These are phyloP conservation scores for Troilus luridus DNA, from an alignment of 2,888 invertebrate genomes.

Conservation along the genomic window DNA sequence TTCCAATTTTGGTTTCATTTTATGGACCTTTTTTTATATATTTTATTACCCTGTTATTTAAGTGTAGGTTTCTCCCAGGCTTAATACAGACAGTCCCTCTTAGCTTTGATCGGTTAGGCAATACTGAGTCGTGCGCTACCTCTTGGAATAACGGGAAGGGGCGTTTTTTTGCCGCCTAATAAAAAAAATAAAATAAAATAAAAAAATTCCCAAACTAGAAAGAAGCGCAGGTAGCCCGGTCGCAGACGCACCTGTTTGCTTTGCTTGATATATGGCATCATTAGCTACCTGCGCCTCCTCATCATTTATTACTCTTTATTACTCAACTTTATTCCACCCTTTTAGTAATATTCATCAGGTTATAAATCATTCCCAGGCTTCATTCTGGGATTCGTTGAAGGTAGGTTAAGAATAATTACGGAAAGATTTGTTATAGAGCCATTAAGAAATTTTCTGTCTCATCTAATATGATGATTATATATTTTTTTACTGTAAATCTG, in stretches of 20 bases:
- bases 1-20: no score
- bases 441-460: no score
- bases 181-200: conserved; percentile 23
- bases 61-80: not conserved
- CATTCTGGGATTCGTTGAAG: not conserved
- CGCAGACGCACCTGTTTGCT: conserved; percentile 14
- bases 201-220: not conserved
- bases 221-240: not conserved
- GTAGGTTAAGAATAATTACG: no score
- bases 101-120: not conserved
- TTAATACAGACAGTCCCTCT: not conserved
- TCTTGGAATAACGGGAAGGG: conserved; percentile 4
- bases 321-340: not conserved
- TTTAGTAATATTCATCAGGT: not conserved
- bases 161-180: not conserved
- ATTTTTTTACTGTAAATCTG: no score
- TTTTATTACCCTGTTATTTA: not conserved
- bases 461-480: no score
- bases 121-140: conserved; percentile 11
- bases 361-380: not conserved
- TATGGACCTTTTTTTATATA: no score
- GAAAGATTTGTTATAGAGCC: no score
- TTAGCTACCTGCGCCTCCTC: not conserved
- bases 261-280: conserved; percentile 7
- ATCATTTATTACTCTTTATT: not conserved